These are phyloP conservation scores for Macrotis lagotis DNA, from an alignment of 2,113 vertebrate genomes.

Conservation along the genomic window DNA sequence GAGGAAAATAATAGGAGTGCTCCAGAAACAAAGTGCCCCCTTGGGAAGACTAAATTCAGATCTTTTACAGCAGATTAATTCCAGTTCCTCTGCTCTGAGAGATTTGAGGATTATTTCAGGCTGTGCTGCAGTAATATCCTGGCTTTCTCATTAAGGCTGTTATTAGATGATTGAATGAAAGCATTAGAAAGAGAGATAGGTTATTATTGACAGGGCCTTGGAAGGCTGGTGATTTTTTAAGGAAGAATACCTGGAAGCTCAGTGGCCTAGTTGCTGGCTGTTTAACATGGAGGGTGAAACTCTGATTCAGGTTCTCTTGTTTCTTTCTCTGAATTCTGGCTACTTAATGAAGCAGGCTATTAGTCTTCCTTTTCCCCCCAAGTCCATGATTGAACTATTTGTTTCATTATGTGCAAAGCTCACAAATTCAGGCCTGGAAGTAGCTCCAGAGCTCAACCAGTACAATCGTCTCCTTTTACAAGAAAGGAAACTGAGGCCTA, in stretches of 20 bases:
- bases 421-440: neutral
- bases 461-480: neutral
- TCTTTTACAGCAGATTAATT: constrained; percentile 73
- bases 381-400: neutral
- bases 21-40: constrained; percentile 16
- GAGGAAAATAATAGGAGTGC: neutral
- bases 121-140: constrained; percentile 71
- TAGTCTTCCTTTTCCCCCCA: neutral
- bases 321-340: neutral
- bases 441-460: neutral
- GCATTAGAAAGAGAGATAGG: neutral
- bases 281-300: neutral
- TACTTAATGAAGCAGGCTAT: neutral
- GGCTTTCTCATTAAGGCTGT: constrained; percentile 64
- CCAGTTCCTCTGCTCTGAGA: constrained; percentile 76
- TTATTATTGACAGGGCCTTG: neutral
- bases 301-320: neutral
- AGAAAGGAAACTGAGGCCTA: neutral
- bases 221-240: neutral
- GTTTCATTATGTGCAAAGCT: neutral
- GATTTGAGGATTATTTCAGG: constrained; percentile 71
- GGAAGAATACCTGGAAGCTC: neutral
- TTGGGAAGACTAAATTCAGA: constrained; percentile 73
- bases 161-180: constrained; percentile 54
- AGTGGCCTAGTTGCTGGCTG: neutral